phyloP scores from a whole-genome alignment of 2,113 vertebrate genomes.

The Cebidichthys violaceus region DNA sequence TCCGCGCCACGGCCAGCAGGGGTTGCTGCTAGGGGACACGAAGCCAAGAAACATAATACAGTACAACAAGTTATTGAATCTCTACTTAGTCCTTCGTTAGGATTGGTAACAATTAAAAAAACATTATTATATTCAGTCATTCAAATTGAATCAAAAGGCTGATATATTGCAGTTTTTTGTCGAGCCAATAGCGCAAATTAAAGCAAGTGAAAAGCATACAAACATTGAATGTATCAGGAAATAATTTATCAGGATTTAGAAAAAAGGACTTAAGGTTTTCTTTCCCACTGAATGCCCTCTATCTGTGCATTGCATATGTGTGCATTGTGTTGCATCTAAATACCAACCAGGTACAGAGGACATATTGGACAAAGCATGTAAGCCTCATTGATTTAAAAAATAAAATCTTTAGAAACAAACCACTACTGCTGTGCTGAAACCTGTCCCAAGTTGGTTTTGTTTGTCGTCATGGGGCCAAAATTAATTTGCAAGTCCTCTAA shows the following conservation, averaged over 20 bases:
- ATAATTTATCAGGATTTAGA: neutral
- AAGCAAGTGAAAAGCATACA: no score
- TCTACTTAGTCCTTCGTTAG: neutral
- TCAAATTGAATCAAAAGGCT: neutral
- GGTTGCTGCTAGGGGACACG: constrained; percentile 29
- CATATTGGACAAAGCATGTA: neutral
- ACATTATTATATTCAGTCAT: neutral
- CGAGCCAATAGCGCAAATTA: neutral
- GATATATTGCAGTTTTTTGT: neutral
- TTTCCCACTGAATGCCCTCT: neutral
- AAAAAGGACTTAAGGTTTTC: neutral
- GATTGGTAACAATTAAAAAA: no score
- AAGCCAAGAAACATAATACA: neutral
- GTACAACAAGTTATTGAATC: no score
- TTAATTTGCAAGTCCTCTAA: neutral
- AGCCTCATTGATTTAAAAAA: neutral
- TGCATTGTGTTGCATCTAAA: neutral
- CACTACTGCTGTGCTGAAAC: neutral
- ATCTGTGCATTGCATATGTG: neutral
- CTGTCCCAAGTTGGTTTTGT: neutral
- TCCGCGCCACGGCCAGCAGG: neutral
- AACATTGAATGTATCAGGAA: neutral
- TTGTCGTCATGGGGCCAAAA: neutral
- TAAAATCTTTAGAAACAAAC: neutral
- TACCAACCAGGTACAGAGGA: neutral